phyloP scores from a whole-genome alignment of 2,888 invertebrate genomes.

The Drosophila mercatorum region DNA sequence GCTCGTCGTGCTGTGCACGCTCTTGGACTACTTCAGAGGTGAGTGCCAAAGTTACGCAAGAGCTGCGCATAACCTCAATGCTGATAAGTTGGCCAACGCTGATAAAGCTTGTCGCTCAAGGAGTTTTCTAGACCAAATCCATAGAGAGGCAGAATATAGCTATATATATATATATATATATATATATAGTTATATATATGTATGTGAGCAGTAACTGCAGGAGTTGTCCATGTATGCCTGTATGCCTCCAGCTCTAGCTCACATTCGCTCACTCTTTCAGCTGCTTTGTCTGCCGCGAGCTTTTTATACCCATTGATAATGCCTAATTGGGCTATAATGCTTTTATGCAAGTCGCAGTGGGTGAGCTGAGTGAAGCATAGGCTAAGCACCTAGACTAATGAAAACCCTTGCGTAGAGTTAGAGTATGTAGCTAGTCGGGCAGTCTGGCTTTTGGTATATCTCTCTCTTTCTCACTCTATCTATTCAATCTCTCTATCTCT shows the following conservation, averaged over 20 bases:
- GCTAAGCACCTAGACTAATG: too few species aligned
- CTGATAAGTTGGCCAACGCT: not conserved
- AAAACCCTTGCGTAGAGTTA: too few species aligned
- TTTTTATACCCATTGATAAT: too few species aligned
- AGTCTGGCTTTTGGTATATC: too few species aligned
- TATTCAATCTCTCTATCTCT: too few species aligned
- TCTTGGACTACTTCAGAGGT: constrained; percentile 58
- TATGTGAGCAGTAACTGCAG: not conserved
- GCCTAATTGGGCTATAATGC: too few species aligned
- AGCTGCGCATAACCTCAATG: not conserved
- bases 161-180: not conserved
- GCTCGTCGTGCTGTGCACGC: constrained; percentile 56
- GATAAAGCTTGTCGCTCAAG: constrained; percentile 7
- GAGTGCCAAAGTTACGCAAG: constrained; percentile 4
- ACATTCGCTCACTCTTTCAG: too few species aligned
- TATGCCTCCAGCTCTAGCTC: not conserved
- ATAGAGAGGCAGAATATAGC: not conserved
- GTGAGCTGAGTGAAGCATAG: too few species aligned
- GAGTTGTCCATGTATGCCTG: not conserved
- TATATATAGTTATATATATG: not conserved
- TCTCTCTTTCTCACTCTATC: too few species aligned
- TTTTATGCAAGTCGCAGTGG: too few species aligned
- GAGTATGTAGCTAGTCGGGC: too few species aligned
- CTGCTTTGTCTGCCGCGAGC: too few species aligned
- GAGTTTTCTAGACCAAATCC: not conserved